Percentiles rank a stretch among this genome's conserved stretches.
Evolutionary conservation across 2,113 vertebrate species (phyloP).

Genomic region (Myocastor coypus): DNA sequence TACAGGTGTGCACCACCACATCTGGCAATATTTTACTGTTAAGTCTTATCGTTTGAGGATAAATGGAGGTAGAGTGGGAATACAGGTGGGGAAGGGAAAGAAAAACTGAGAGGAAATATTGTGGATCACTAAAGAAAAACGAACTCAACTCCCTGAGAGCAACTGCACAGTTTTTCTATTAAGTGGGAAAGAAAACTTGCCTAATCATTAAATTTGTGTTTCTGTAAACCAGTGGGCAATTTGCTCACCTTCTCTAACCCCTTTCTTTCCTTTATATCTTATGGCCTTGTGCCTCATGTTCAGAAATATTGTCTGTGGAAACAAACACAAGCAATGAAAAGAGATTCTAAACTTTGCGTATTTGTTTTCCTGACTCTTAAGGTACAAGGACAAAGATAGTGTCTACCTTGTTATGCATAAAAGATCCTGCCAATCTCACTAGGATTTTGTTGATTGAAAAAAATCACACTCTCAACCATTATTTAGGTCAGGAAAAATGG

Average conservation of each 20-base stretch:
- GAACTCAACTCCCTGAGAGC: background rate
- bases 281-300: background rate
- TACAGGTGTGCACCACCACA: no score
- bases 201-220: background rate
- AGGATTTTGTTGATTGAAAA: background rate
- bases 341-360: background rate
- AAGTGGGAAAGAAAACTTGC: background rate
- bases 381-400: background rate
- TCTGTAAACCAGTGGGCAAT: background rate
- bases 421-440: background rate
- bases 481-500: background rate
- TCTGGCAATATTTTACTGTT: background rate
- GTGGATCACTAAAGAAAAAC: background rate
- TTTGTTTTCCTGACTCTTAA: conserved; percentile 42
- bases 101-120: background rate
- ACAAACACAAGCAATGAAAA: conserved; percentile 8
- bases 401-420: background rate
- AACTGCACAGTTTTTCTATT: background rate
- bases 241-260: background rate
- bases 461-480: background rate
- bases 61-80: background rate
- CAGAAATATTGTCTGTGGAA: background rate
- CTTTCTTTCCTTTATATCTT: background rate
- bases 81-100: background rate
- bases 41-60: background rate